A percentile compares a stretch with the other conserved stretches of the same genome.
Evolutionary conservation across 1,140 invertebrate species (phyloP).

Genomic region (Drosophila watanabei): DNA sequence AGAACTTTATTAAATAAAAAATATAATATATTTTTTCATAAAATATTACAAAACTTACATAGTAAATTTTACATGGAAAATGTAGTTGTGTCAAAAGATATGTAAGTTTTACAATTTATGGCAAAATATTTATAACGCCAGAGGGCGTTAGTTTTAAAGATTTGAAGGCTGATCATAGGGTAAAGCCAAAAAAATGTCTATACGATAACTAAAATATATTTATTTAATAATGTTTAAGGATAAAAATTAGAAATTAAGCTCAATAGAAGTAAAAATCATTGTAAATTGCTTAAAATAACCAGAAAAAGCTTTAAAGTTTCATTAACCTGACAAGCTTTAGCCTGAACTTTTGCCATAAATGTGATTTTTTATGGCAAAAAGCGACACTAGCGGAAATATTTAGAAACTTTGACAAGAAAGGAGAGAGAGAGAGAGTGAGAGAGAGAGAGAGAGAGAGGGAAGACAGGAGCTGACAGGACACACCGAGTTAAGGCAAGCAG

Average conservation of each 20-base stretch:
- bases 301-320: not conserved
- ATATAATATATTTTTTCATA: not conserved
- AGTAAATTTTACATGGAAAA: not conserved
- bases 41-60: not conserved
- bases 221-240: not conserved
- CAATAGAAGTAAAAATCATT: too few relatives aligned
- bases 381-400: constrained; percentile 9
- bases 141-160: not conserved
- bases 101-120: not conserved
- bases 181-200: too few relatives aligned
- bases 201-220: not conserved
- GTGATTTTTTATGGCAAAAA: constrained; percentile 19
- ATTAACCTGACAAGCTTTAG: not conserved
- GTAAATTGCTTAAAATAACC: not conserved
- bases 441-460: too few relatives aligned
- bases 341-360: not conserved
- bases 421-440: not conserved
- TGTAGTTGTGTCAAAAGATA: not conserved
- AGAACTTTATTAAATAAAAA: too few relatives aligned
- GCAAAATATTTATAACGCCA: not conserved
- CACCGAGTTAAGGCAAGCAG: constrained; percentile 34
- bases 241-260: not conserved
- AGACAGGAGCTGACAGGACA: not conserved
- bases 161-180: rapidly evolving
- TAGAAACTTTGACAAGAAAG: not conserved